Conservation (phyloP, 2,888 invertebrate species). For the Fissipunctia ypsillon region DNA sequence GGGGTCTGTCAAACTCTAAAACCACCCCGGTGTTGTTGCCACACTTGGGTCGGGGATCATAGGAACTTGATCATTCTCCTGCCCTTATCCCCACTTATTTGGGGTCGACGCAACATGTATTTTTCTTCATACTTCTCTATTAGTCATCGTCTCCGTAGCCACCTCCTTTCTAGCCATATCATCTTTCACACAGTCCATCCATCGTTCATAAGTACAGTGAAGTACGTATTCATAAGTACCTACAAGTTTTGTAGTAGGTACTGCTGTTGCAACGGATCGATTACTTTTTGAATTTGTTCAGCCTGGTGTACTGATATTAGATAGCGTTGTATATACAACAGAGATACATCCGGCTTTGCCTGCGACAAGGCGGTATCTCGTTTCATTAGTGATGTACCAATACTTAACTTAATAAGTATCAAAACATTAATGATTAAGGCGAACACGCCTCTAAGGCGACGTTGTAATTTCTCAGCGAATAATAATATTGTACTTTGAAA, state of each 20-base stretch:
- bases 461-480: conserved; percentile 52
- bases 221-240: neutral
- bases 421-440: conserved; percentile 67
- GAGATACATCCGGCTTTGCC: conserved; percentile 60
- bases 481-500: conserved; percentile 62
- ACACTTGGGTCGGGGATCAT: too few relatives aligned
- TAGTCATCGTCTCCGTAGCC: neutral
- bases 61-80: neutral
- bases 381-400: conserved; percentile 64
- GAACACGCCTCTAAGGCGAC: conserved; percentile 53
- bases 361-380: conserved; percentile 56
- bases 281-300: conserved; percentile 12
- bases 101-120: neutral
- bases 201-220: neutral
- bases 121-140: neutral
- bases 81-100: neutral
- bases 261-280: conserved; percentile 12
- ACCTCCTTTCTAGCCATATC: neutral
- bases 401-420: conserved; percentile 68
- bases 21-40: too few relatives aligned
- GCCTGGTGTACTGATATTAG: conserved; percentile 29
- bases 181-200: neutral
- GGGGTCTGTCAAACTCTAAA: too few relatives aligned
- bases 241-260: neutral
- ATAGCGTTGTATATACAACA: conserved; percentile 44